A percentile compares a stretch with the other conserved stretches of the same genome.
phyloP scores from a whole-genome alignment of 2,113 vertebrate species.

The Sterrhoptilus dennistouni region DNA sequence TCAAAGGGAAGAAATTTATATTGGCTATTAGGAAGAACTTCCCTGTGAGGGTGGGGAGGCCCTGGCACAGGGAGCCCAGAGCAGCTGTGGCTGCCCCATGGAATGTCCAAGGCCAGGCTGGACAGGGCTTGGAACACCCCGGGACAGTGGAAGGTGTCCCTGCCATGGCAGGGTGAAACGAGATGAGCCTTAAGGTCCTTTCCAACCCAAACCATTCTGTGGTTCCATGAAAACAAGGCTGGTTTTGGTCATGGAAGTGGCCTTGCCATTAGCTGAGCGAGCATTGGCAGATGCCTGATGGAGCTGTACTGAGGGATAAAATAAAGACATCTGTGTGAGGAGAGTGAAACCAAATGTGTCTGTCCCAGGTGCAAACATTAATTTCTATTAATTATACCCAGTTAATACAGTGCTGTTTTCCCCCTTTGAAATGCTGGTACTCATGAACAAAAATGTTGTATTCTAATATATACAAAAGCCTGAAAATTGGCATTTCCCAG shows the following conservation, averaged over 20 bases:
- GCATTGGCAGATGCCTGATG: rapidly evolving
- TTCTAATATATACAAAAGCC: not conserved
- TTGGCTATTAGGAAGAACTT: not conserved
- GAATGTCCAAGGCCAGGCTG: not conserved
- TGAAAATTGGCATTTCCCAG: not conserved
- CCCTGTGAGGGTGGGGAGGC: not conserved
- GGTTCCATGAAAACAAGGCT: not conserved
- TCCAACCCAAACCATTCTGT: not conserved
- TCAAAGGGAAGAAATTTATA: not conserved
- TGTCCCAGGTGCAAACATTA: rapidly evolving
- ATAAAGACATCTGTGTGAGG: not conserved
- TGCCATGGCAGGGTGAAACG: rapidly evolving
- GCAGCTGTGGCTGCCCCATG: not conserved
- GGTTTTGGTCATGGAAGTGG: rapidly evolving
- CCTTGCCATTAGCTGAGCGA: rapidly evolving
- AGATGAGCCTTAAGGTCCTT: not conserved
- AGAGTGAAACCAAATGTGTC: rapidly evolving
- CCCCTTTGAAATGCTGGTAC: not conserved
- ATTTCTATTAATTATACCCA: not conserved
- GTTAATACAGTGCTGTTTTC: not conserved
- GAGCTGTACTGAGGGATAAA: not conserved
- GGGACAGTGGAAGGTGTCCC: not conserved
- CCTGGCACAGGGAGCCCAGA: not conserved
- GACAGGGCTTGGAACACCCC: rapidly evolving
- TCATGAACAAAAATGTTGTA: not conserved